Base-by-base conservation (phyloP, 2,113 vertebrate species). In the Megaptera novaeangliae region DNA sequence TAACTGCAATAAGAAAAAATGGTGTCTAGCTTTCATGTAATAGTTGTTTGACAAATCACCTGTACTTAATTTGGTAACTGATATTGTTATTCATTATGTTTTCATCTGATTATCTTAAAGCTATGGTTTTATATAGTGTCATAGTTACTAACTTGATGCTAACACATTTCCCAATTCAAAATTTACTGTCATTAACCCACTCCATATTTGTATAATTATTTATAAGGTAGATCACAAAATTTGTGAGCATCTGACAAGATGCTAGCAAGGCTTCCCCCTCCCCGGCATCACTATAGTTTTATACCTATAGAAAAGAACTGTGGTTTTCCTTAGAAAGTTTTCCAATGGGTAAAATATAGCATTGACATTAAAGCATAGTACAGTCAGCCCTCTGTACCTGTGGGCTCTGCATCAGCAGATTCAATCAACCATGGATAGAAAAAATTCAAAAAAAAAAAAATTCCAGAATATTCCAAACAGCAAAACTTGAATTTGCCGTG, bases 61-160 rank as follows among this genome's bases (percentile, higher is more conserved):
- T 95, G 46, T 59, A 29, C 34, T 96, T 80, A 57, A 0, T 94
- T 96, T 88, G 10, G 2, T 68, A 44, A 44, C 34, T 64, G 17
- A 91, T 27, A 39, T 6, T 72, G 63, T n/a, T 44, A 72, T 94
- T 78, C 81, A 92, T 95, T 89, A 13, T 55, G 39, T 92, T 92
- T 91, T 57, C 57, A 71, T 81, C 87, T 66, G 59, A 17, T 86
- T 72, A 52, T 82, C 44, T 89, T 81, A 77, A 96, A 39, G 31
- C 0, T 74, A 36, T 1, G 0, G 1, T 23, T 57, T 90, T 89
- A 59, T 57, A 17, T 0, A 78, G 14, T 88, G 3, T 31, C 88
- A 63, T 9, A 64, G 6, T 36, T 72, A 25, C 20, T 31, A 46
- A 88, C 66, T 20, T 61, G 61, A 72, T 52, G 34, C 1, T 2